A percentile compares a stretch with the other conserved stretches of the same genome.
phyloP scores from a whole-genome alignment of 2,888 invertebrate species.

The Cataglyphis rosenhaueri region DNA sequence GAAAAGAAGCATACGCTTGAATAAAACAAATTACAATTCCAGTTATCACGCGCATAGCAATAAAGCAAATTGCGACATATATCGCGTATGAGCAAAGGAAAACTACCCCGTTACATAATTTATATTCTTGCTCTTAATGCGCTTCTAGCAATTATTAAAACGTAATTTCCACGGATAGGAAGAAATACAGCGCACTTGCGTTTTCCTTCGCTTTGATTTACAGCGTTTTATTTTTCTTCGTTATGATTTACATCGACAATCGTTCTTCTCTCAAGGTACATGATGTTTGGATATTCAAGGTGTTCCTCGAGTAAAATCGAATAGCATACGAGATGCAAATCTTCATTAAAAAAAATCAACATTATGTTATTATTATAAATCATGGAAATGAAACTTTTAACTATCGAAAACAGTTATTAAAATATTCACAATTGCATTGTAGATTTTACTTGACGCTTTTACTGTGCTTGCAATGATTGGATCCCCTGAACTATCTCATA shows the following conservation, averaged over 20 bases:
- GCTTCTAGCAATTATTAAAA: constrained; percentile 70
- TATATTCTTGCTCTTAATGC: constrained; percentile 66
- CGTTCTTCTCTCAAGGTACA: constrained; percentile 23
- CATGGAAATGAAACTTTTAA: neutral
- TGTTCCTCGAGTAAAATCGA: constrained; percentile 23
- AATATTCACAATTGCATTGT: neutral
- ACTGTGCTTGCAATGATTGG: neutral
- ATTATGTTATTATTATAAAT: neutral
- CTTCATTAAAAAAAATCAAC: neutral
- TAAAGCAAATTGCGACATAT: constrained; percentile 70
- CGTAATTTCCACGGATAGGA: constrained; percentile 68
- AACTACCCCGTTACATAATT: constrained; percentile 58
- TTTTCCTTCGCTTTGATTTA: constrained; percentile 54
- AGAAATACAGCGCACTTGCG: constrained; percentile 56
- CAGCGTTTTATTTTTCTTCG: constrained; percentile 47
- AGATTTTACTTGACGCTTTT: neutral
- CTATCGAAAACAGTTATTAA: neutral
- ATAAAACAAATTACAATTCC: constrained; percentile 63
- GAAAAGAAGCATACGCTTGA: constrained; percentile 64
- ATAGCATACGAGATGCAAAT: neutral
- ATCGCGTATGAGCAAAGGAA: constrained; percentile 18
- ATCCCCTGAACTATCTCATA: neutral
- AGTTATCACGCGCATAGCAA: constrained; percentile 58
- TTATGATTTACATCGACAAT: constrained; percentile 59
- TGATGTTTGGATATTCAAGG: constrained; percentile 8